A percentile compares a stretch with the other conserved stretches of the same genome.
Evolutionary conservation across 2,113 vertebrate genomes (phyloP).

Genomic region (Callipepla californica): DNA sequence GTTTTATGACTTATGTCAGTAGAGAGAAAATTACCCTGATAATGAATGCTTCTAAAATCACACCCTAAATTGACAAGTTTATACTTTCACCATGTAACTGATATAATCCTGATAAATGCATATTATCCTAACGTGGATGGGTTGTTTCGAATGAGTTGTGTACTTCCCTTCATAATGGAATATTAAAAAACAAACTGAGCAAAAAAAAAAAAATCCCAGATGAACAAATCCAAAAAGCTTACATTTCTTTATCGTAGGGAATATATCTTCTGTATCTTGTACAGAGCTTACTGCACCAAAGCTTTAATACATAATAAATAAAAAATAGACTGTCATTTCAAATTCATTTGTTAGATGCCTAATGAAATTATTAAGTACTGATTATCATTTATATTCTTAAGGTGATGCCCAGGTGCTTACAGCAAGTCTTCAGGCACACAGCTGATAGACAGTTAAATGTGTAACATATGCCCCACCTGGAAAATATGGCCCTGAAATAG

Average conservation of each 20-base stretch:
- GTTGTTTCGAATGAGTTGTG: neutral
- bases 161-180: neutral
- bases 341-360: neutral
- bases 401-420: constrained; percentile 10
- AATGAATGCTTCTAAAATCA: constrained; percentile 20
- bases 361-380: neutral
- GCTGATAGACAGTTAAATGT: constrained; percentile 42
- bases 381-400: constrained; percentile 15
- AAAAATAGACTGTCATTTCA: neutral
- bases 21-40: neutral
- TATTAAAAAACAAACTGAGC: neutral
- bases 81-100: neutral
- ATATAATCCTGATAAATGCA: neutral
- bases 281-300: neutral
- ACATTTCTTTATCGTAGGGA: neutral
- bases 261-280: neutral
- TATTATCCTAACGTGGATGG: neutral
- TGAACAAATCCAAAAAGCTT: neutral
- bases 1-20: neutral
- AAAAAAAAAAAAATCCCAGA: neutral
- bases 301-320: neutral
- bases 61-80: neutral
- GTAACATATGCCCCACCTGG: constrained; percentile 56
- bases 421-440: constrained; percentile 31
- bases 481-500: constrained; percentile 49